A percentile compares a stretch with the other conserved stretches of the same genome.
Conservation (phyloP, 2,113 vertebrate genomes). For the Chlorodrepanis virens region DNA sequence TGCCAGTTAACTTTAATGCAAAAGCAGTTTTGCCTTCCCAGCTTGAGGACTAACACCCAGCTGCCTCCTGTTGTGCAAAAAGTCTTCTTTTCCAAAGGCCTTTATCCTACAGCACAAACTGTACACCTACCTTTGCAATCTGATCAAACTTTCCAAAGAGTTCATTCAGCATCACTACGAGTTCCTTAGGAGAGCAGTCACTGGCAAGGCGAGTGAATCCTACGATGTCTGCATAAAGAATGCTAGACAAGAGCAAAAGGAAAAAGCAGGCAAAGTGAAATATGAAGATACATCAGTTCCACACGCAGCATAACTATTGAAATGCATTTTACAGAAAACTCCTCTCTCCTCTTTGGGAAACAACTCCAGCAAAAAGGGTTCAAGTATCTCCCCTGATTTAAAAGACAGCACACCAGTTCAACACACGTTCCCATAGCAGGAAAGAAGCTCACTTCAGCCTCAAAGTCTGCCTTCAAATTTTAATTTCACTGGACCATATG, state of each 20-base stretch:
- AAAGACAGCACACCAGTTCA: neutral
- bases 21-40: neutral
- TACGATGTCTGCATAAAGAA: conserved; percentile 97
- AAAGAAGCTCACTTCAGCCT: neutral
- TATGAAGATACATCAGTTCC: fast-evolving
- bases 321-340: neutral
- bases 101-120: neutral
- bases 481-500: neutral
- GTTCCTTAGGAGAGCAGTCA: conserved; percentile 95
- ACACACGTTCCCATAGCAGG: fast-evolving
- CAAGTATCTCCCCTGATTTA: neutral
- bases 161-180: conserved; percentile 96
- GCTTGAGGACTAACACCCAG: neutral
- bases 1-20: neutral
- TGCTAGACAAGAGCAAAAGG: conserved; percentile 71
- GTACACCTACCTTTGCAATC: conserved; percentile 90
- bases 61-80: neutral
- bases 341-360: neutral
- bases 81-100: neutral
- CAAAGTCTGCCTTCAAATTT: neutral
- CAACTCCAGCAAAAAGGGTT: neutral
- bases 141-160: conserved; percentile 98
- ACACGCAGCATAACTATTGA: neutral
- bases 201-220: conserved; percentile 96
- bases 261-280: neutral